Conservation (phyloP, 2,113 vertebrate genomes). For the Miniopterus natalensis region DNA sequence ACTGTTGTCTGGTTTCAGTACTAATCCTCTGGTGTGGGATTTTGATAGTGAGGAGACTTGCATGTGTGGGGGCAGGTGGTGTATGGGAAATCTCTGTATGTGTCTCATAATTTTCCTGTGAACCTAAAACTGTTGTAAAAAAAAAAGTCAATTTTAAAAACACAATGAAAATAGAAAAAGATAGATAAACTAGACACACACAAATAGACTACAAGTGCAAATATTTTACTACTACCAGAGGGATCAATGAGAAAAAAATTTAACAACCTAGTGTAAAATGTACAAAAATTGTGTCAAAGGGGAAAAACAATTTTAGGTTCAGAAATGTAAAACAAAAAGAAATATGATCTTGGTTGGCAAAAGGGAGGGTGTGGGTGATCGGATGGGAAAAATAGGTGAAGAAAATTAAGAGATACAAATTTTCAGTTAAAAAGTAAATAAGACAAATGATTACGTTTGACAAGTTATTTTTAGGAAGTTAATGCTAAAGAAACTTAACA, state of each 20-base stretch:
- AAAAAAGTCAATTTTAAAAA: background rate
- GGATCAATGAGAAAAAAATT: background rate
- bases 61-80: background rate
- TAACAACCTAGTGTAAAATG: background rate
- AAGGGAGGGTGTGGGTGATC: background rate
- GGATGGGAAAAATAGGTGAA: background rate
- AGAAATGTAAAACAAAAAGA: background rate
- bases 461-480: background rate
- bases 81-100: background rate
- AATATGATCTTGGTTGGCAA: background rate
- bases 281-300: background rate
- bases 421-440: background rate
- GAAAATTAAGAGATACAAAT: background rate
- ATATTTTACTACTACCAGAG: background rate
- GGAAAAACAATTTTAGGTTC: background rate
- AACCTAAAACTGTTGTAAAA: background rate
- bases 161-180: background rate
- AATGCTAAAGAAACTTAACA: constrained; percentile 13
- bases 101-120: background rate
- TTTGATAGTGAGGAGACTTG: background rate
- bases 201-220: background rate
- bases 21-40: no score
- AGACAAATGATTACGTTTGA: background rate
- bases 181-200: background rate
- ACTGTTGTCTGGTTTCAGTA: no score